Evolutionary conservation across 1,140 invertebrate species (phyloP), one percentile per base, ranked within the genome.

Genomic region (Apolygus lucorum): DNA sequence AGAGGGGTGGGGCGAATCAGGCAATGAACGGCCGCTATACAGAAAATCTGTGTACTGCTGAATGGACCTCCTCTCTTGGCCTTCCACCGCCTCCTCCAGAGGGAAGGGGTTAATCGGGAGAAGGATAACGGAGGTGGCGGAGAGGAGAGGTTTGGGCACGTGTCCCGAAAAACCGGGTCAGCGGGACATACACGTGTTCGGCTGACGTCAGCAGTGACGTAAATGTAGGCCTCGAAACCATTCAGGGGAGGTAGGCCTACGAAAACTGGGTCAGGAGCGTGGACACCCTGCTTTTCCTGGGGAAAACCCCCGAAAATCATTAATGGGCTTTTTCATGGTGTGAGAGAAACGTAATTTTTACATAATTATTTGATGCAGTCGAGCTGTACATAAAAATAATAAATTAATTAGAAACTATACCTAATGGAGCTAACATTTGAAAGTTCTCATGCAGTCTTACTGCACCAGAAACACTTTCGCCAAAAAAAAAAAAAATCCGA

Each of bases 121-220:
- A 68, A 49, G 66, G n/a, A 52, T 27, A 42, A 24, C 14, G 21
- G 64, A 11, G 11, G 22, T 59, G 54, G 54, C 11, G 54, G 54
- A 21, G 22, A 59, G 22, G 54, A 49, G 17, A 21, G 22, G 54
- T 59, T 22, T 4, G 22, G 13, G 27, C 65, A 67, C 65, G 65
- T 67, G 65, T 67, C 26, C n/a, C 25, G 13, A 1, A 13, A 24
- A 69, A 64, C 68, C 24, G 68, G 68, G 68, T 64, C 62, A 69
- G 1, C 1, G n/a, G 68, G 68, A 25, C 68, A 69, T 4, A 34
- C 68, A 69, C 68, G 68, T 69, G 68, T 21, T 28, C 24, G 13
- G 1, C 2, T 64, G 62, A 69, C 68, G 68, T 69, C 68, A 59
- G 54, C 54, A 59, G 22, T 59, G 54, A 69, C 34, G 13, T 62